These are phyloP conservation scores for Hyla sarda DNA, from an alignment of 2,113 vertebrate species.

Conservation along the genomic window DNA sequence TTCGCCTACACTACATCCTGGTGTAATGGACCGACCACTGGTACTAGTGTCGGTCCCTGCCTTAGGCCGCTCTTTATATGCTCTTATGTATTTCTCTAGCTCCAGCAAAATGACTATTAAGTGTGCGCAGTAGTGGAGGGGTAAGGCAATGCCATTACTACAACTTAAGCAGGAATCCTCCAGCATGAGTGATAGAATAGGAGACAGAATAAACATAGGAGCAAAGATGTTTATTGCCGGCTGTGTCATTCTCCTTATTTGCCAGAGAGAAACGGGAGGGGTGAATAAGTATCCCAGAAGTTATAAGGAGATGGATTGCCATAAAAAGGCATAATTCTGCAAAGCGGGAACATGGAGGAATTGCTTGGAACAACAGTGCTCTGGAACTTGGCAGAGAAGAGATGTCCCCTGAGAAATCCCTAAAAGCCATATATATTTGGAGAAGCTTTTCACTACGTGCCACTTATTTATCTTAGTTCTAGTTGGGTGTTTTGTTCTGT, in stretches of 20 bases:
- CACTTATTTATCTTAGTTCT: not conserved
- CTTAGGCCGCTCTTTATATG: too few species aligned
- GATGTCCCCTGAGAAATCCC: constrained; percentile 8
- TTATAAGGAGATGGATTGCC: constrained; percentile 73
- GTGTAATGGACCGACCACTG: too few species aligned
- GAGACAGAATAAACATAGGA: constrained; percentile 64
- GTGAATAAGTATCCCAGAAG: constrained; percentile 67
- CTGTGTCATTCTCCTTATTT: constrained; percentile 74
- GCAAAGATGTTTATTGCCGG: constrained; percentile 69
- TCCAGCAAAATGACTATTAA: too few species aligned
- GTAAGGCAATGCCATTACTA: not conserved
- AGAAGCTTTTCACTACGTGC: not conserved
- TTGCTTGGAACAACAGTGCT: constrained; percentile 68
- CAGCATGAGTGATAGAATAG: constrained; percentile 62
- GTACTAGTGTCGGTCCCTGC: too few species aligned
- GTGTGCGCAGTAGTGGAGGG: too few species aligned
- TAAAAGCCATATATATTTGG: not conserved
- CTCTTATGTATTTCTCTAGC: too few species aligned
- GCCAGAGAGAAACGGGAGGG: constrained; percentile 71
- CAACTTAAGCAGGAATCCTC: constrained; percentile 7
- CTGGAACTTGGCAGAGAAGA: constrained; percentile 73
- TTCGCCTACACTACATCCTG: too few species aligned
- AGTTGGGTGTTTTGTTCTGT: not conserved
- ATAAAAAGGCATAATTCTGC: constrained; percentile 78
- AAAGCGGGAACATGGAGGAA: constrained; percentile 47